These are phyloP conservation scores for Eulithis testata DNA, from an alignment of 2,888 invertebrate species.

Conservation along the genomic window DNA sequence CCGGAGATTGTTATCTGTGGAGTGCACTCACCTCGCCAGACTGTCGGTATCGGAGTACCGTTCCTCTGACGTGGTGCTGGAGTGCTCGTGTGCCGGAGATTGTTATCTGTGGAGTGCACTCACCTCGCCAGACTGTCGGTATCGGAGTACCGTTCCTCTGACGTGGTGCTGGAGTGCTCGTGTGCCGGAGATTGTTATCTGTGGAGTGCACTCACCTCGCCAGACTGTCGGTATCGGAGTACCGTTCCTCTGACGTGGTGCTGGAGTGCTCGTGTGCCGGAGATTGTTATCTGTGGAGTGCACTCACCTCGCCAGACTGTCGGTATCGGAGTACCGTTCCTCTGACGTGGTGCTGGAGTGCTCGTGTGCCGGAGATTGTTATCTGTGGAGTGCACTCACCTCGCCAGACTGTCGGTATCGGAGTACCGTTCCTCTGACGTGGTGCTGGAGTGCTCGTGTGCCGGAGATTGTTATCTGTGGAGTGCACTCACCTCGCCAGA, in stretches of 20 bases:
- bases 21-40: slow-evolving; percentile 55
- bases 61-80: slow-evolving; percentile 83
- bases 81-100: slow-evolving; percentile 47
- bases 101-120: not conserved
- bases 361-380: slow-evolving; percentile 42
- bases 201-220: slow-evolving; percentile 52
- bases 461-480: slow-evolving; percentile 30
- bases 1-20: slow-evolving; percentile 30
- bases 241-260: slow-evolving; percentile 86
- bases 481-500: slow-evolving; percentile 55
- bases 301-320: slow-evolving; percentile 74
- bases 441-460: slow-evolving; percentile 53
- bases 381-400: slow-evolving; percentile 44
- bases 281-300: slow-evolving; percentile 8
- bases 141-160: slow-evolving; percentile 90
- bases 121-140: slow-evolving; percentile 83
- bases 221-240: slow-evolving; percentile 87
- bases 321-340: slow-evolving; percentile 89
- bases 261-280: slow-evolving; percentile 52
- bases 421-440: slow-evolving; percentile 88
- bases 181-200: slow-evolving; percentile 41
- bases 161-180: slow-evolving; percentile 56
- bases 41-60: slow-evolving; percentile 89
- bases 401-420: slow-evolving; percentile 85
- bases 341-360: slow-evolving; percentile 76